These are phyloP conservation scores for Noturus placidus DNA, from an alignment of 2,113 vertebrate species.

Conservation along the genomic window DNA sequence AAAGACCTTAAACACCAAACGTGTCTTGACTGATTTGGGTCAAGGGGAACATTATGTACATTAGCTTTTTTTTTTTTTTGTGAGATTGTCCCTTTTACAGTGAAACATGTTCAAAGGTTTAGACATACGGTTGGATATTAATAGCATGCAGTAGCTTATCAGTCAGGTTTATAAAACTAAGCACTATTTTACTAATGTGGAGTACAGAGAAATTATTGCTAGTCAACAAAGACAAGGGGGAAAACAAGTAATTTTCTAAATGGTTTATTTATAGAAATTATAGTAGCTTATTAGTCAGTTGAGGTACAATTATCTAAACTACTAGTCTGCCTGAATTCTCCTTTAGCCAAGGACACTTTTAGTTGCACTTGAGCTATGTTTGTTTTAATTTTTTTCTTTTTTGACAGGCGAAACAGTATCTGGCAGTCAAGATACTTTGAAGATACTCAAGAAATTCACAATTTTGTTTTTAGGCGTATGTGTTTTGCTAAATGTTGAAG, in stretches of 20 bases:
- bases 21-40: not conserved
- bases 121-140: not conserved
- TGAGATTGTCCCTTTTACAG: not conserved
- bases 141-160: not conserved
- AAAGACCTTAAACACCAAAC: not conserved
- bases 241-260: not conserved
- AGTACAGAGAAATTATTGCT: not conserved
- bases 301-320: not conserved
- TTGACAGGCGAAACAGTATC: not conserved
- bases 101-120: not conserved
- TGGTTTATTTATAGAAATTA: not conserved
- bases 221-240: not conserved
- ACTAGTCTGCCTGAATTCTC: not conserved
- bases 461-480: not conserved
- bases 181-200: not conserved
- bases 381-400: not conserved
- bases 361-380: no score
- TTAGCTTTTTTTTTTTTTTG: not conserved
- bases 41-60: not conserved
- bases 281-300: not conserved
- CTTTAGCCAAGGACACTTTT: not conserved
- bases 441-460: not conserved
- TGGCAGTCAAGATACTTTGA: not conserved
- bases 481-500: not conserved
- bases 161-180: not conserved